These are phyloP conservation scores for Gnatocerus cornutus DNA, from an alignment of 2,888 invertebrate species.

Conservation along the genomic window DNA sequence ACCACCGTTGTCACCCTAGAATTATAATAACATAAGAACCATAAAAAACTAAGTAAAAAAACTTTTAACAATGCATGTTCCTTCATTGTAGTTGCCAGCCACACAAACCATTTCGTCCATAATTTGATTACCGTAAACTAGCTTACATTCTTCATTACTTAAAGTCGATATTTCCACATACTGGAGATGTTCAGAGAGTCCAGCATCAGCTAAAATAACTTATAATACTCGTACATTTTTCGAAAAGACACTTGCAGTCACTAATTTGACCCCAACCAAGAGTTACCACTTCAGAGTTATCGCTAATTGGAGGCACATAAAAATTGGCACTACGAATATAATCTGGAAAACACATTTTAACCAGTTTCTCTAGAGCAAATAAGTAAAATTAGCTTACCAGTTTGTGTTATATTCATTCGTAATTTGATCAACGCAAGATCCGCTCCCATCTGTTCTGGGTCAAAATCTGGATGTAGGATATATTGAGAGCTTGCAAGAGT, in stretches of 20 bases:
- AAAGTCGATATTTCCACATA: not conserved
- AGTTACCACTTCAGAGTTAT: too few relatives aligned
- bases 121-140: conserved; percentile 6
- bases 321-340: too few relatives aligned
- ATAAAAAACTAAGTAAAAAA: too few relatives aligned
- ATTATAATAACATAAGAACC: too few relatives aligned
- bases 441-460: not conserved
- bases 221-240: not conserved
- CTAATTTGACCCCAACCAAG: conserved; percentile 9
- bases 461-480: conserved; percentile 17
- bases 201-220: not conserved
- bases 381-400: too few relatives aligned
- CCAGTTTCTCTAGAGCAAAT: too few relatives aligned
- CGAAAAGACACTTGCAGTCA: too few relatives aligned
- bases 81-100: not conserved
- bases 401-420: too few relatives aligned
- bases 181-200: not conserved
- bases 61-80: not conserved
- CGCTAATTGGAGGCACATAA: too few relatives aligned
- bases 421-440: conserved; percentile 19
- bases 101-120: conserved; percentile 9
- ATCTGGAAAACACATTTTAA: not conserved
- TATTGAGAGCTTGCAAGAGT: conserved; percentile 21
- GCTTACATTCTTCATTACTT: not conserved
- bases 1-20: too few relatives aligned